Conservation (phyloP, 2,888 invertebrate species). For the Leptinotarsa juncta region DNA sequence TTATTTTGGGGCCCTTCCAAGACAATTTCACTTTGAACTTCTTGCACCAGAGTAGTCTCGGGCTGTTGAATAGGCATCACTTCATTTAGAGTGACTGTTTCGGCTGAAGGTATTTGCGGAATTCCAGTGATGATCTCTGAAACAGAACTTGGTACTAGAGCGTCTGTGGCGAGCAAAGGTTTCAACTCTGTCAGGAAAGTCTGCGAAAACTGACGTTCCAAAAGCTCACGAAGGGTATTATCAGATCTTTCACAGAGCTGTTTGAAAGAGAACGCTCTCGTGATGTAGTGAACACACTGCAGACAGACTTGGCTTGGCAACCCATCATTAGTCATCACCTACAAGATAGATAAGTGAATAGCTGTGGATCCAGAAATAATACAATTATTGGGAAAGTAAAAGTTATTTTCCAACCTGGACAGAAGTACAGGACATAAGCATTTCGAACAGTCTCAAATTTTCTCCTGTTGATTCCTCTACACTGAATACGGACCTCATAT, state of each 20-base stretch:
- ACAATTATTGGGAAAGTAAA: background rate
- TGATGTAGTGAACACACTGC: slow-evolving; percentile 62
- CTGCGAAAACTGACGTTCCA: slow-evolving; percentile 50
- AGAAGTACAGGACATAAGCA: slow-evolving; percentile 62
- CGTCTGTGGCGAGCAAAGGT: slow-evolving; percentile 43
- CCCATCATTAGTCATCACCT: slow-evolving; percentile 62
- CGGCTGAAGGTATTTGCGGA: background rate
- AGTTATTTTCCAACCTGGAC: slow-evolving; percentile 55
- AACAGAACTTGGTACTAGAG: slow-evolving; percentile 28
- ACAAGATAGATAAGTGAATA: slow-evolving; percentile 18
- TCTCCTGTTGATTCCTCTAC: slow-evolving; percentile 58
- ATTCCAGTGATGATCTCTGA: slow-evolving; percentile 21
- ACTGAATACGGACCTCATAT: slow-evolving; percentile 61
- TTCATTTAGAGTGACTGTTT: background rate
- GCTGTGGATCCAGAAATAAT: background rate
- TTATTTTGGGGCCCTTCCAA: slow-evolving; percentile 27
- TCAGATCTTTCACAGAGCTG: slow-evolving; percentile 63
- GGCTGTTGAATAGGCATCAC: slow-evolving; percentile 12
- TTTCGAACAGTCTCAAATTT: slow-evolving; percentile 58
- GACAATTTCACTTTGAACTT: background rate
- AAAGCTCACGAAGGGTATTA: slow-evolving; percentile 57
- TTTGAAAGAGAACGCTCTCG: slow-evolving; percentile 61
- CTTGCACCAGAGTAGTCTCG: background rate
- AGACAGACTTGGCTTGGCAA: slow-evolving; percentile 62
- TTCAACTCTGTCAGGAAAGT: slow-evolving; percentile 50